phyloP scores from a whole-genome alignment of 2,888 invertebrate species.

The Willowsia nigromaculata region DNA sequence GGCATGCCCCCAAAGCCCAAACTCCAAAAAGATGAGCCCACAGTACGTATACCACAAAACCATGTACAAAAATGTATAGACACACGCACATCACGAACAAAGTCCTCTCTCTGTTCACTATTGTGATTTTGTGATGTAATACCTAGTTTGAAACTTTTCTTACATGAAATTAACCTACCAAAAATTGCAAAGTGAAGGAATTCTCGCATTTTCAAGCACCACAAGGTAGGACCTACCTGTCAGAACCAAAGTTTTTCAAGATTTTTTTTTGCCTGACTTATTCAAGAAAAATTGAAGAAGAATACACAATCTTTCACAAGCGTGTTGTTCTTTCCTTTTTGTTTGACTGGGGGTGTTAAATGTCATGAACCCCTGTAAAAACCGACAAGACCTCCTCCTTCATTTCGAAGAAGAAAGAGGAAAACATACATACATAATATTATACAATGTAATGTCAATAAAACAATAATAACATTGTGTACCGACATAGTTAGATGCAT shows the following conservation, averaged over 20 bases:
- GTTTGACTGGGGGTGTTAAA: conserved; percentile 39
- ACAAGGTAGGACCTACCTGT: not conserved
- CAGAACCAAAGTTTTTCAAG: not conserved
- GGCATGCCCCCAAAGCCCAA: not conserved
- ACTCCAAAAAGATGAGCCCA: too few species aligned
- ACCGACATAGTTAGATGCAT: not conserved
- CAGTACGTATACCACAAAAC: too few species aligned
- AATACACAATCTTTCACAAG: not conserved
- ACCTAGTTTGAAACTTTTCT: not conserved
- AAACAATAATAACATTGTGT: not conserved
- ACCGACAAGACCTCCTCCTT: conserved; percentile 24
- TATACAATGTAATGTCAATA: not conserved
- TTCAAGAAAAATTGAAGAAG: conserved; percentile 1
- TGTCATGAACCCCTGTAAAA: conserved; percentile 14
- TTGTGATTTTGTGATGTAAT: conserved; percentile 34
- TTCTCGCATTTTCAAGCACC: not conserved
- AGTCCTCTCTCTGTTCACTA: not conserved
- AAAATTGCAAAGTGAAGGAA: not conserved
- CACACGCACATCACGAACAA: conserved; percentile 18
- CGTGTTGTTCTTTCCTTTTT: not conserved
- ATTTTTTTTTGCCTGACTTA: not conserved
- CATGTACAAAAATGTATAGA: not conserved
- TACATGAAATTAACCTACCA: not conserved
- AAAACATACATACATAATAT: not conserved
- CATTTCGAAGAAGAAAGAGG: not conserved